phyloP scores from a whole-genome alignment of 2,888 invertebrate species.

The Gryllus longicercus region DNA sequence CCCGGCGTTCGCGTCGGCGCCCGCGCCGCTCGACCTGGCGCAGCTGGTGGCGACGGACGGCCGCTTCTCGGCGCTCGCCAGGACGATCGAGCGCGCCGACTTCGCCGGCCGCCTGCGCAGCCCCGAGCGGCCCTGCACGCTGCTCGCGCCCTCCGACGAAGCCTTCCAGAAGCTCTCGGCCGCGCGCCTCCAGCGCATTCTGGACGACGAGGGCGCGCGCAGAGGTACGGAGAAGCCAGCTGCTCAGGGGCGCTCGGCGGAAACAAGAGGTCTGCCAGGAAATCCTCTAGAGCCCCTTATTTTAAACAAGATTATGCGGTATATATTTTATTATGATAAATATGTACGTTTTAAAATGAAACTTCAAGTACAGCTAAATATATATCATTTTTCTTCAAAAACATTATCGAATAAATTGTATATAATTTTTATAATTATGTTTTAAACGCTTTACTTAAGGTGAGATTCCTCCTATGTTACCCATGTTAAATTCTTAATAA shows the following conservation, averaged over 20 bases:
- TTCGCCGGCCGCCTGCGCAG: conserved; percentile 43
- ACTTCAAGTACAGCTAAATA: too few relatives aligned
- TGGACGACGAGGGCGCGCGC: conserved; percentile 46
- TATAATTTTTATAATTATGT: too few relatives aligned
- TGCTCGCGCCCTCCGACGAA: conserved; percentile 51
- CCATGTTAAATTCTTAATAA: too few relatives aligned
- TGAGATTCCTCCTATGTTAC: too few relatives aligned
- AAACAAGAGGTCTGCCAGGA: too few relatives aligned
- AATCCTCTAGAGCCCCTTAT: too few relatives aligned
- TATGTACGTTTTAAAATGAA: too few relatives aligned
- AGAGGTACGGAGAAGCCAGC: conserved; percentile 40
- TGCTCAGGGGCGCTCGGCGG: background rate
- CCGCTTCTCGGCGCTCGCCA: conserved; percentile 48
- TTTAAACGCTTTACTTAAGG: too few relatives aligned
- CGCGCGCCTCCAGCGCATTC: conserved; percentile 46
- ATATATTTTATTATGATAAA: too few relatives aligned
- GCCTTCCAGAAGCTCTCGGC: conserved; percentile 50
- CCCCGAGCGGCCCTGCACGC: conserved; percentile 45
- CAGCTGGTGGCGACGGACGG: conserved; percentile 45
- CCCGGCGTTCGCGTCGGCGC: conserved; percentile 40
- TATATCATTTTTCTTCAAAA: too few relatives aligned
- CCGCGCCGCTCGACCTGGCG: conserved; percentile 42
- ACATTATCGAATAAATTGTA: too few relatives aligned
- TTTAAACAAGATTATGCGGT: too few relatives aligned
- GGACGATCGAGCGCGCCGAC: conserved; percentile 47